Evolutionary conservation across 2,113 vertebrate species (phyloP).

Genomic region (Myrmecophaga tridactyla): DNA sequence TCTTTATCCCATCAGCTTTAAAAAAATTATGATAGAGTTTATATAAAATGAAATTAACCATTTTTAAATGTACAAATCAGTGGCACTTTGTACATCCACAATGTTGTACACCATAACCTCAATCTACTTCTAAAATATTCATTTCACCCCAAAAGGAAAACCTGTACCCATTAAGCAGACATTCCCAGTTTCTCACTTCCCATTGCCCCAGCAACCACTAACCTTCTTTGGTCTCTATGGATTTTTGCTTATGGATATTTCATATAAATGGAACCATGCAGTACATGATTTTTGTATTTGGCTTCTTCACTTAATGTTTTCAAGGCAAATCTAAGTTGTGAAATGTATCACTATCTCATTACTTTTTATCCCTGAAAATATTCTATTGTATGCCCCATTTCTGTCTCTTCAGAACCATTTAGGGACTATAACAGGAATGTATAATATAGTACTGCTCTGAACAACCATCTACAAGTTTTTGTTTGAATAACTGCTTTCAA

Average conservation of each 20-base stretch:
- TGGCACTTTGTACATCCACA: background rate
- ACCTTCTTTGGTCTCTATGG: background rate
- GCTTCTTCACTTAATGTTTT: background rate
- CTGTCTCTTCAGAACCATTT: too few species aligned
- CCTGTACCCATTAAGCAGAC: background rate
- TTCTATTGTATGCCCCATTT: too few species aligned
- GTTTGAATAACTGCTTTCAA: too few species aligned
- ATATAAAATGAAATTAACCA: background rate
- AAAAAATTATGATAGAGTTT: background rate
- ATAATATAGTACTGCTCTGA: too few species aligned
- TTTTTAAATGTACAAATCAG: background rate
- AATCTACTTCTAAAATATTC: background rate
- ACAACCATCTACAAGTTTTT: too few species aligned
- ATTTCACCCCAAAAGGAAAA: background rate
- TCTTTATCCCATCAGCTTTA: background rate
- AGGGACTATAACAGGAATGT: too few species aligned
- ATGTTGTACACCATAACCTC: background rate
- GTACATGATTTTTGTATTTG: background rate
- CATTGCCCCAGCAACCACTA: background rate
- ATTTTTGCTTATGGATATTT: background rate
- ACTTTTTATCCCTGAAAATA: too few species aligned
- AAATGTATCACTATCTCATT: background rate
- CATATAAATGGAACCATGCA: background rate
- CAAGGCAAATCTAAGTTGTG: background rate
- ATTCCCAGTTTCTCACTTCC: background rate